Conservation (phyloP, 1,140 invertebrate species). For the Cotesia typhae region DNA sequence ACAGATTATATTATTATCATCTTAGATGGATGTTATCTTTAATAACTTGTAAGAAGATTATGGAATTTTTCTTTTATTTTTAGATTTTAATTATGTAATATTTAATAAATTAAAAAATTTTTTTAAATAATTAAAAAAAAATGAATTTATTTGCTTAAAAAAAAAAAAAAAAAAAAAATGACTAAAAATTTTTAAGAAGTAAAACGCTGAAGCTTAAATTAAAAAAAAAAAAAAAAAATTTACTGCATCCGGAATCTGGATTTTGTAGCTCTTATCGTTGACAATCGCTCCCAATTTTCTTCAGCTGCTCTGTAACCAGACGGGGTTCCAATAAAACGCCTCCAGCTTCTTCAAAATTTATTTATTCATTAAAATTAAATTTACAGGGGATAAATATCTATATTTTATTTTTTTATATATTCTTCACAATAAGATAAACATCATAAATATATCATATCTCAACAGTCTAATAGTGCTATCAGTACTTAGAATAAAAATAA, state of each 20-base stretch:
- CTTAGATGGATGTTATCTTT: background rate
- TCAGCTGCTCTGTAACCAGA: conserved; percentile 48
- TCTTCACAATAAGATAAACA: no score
- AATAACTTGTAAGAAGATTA: no score
- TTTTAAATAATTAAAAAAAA: background rate
- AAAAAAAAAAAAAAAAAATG: conserved; percentile 33
- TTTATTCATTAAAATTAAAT: no score
- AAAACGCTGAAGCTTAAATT: conserved; percentile 49
- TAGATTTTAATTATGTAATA: background rate
- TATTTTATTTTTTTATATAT: no score
- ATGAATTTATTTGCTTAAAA: background rate
- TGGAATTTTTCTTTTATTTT: no score
- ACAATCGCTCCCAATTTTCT: conserved; percentile 40
- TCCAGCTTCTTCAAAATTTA: no score
- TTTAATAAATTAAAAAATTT: background rate
- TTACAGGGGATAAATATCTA: no score
- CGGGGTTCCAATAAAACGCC: no score
- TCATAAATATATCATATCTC: no score
- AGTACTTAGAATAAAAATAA: no score
- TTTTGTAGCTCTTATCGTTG: conserved; percentile 52
- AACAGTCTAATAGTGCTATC: no score
- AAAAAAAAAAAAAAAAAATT: conserved; percentile 51
- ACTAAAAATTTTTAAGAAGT: conserved; percentile 46
- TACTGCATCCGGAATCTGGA: conserved; percentile 51
- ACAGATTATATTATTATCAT: conserved; percentile 4